Evolutionary conservation across 2,888 invertebrate species (phyloP).

Genomic region (Embidobia sp.): DNA sequence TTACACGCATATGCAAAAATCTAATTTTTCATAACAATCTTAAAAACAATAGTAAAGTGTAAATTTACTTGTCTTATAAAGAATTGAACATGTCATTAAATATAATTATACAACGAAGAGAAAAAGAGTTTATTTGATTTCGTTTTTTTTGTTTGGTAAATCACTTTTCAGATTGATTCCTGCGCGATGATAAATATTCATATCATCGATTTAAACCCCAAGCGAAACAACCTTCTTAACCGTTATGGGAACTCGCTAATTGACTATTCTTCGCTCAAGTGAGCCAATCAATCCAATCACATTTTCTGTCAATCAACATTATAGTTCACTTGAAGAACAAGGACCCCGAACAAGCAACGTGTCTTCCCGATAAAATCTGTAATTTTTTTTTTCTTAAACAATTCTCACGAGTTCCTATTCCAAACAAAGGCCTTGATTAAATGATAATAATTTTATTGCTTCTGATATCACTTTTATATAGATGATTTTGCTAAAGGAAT

Average conservation of each 20-base stretch:
- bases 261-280: slow-evolving; percentile 43
- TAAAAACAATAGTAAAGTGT: too few relatives aligned
- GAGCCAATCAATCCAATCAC: slow-evolving; percentile 54
- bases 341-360: slow-evolving; percentile 21
- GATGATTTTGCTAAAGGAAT: too few relatives aligned
- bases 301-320: slow-evolving; percentile 53
- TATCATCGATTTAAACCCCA: not conserved
- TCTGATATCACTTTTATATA: too few relatives aligned
- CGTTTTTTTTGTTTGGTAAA: not conserved
- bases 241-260: slow-evolving; percentile 49
- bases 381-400: slow-evolving; percentile 10
- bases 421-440: not conserved
- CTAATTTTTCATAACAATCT: too few relatives aligned
- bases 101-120: too few relatives aligned
- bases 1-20: too few relatives aligned
- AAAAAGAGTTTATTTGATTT: too few relatives aligned
- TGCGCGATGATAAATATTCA: slow-evolving; percentile 24
- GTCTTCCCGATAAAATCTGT: slow-evolving; percentile 33
- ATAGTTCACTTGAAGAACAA: slow-evolving; percentile 44
- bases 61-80: too few relatives aligned
- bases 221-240: slow-evolving; percentile 21
- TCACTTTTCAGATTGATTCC: slow-evolving; percentile 1
- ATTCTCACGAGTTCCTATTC: slow-evolving; percentile 26
- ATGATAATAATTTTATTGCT: slow-evolving; percentile 9
- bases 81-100: not conserved